Evolutionary conservation across 2,797 vertebrate genomes (phyloP).

Genomic region (Emys orbicularis): DNA sequence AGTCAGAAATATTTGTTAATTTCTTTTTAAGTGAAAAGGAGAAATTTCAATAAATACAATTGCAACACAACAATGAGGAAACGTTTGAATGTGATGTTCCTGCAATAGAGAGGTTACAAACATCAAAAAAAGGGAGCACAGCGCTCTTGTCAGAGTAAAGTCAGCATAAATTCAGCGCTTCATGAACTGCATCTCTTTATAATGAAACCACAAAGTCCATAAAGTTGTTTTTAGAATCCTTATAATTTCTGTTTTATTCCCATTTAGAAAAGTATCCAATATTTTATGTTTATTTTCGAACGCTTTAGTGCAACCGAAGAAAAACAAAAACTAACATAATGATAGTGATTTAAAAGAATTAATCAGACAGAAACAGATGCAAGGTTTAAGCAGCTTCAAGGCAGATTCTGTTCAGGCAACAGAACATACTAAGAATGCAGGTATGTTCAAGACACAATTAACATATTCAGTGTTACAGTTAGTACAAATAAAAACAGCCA

Average conservation of each 20-base stretch:
- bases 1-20: background rate
- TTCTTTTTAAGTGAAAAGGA: background rate
- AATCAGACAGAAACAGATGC: background rate
- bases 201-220: constrained; percentile 25
- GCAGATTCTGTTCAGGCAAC: background rate
- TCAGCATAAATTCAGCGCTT: constrained; percentile 7
- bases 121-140: background rate
- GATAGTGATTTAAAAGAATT: background rate
- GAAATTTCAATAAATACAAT: background rate
- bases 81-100: constrained; percentile 14
- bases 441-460: background rate
- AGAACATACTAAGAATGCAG: background rate
- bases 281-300: background rate
- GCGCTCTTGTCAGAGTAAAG: background rate
- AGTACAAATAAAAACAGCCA: constrained; percentile 17
- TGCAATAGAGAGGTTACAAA: background rate
- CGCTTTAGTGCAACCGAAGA: background rate
- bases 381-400: background rate
- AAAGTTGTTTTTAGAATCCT: constrained; percentile 3
- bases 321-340: constrained; percentile 2
- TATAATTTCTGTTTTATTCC: background rate
- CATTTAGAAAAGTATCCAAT: background rate
- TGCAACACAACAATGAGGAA: constrained; percentile 2
- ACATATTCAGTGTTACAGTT: background rate
- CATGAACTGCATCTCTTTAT: background rate